Percentiles rank a stretch among this genome's conserved stretches.
phyloP scores from a whole-genome alignment of 2,797 vertebrate species.

The Oreortyx pictus region DNA sequence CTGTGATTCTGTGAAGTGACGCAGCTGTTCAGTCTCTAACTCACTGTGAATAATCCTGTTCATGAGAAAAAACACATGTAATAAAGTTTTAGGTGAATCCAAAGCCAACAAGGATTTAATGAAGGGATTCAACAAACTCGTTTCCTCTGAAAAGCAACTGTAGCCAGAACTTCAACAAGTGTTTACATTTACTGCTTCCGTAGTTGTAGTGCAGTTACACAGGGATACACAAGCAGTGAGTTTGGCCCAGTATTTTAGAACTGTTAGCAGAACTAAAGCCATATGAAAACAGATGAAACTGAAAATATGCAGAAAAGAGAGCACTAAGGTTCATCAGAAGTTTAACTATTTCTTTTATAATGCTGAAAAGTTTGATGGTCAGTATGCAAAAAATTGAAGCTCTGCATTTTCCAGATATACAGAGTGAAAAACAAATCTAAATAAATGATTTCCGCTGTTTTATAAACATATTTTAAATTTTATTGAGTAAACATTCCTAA shows the following conservation, averaged over 20 bases:
- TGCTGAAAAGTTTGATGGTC: not conserved
- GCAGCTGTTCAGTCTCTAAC: not conserved
- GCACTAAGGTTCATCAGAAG: not conserved
- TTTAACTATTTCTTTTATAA: not conserved
- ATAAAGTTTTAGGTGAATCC: not conserved
- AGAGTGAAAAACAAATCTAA: not conserved
- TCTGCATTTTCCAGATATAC: not conserved
- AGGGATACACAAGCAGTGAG: not conserved
- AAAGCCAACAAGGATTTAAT: not conserved
- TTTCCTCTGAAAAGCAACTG: not conserved
- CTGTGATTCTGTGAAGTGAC: not conserved
- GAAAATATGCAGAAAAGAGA: not conserved
- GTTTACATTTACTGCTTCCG: not conserved
- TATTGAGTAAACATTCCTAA: not conserved
- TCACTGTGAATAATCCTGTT: not conserved
- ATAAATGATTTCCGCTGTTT: not conserved
- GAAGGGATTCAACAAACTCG: not conserved
- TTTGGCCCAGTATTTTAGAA: not conserved
- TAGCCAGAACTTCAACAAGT: not conserved
- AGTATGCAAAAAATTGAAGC: not conserved
- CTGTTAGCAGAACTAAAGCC: not conserved
- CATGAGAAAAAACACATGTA: not conserved
- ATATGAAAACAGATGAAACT: not conserved
- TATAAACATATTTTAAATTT: not conserved
- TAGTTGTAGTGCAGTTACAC: not conserved